These are phyloP conservation scores for Muscicapa comitata DNA, from an alignment of 2,797 vertebrate species.

Conservation along the genomic window DNA sequence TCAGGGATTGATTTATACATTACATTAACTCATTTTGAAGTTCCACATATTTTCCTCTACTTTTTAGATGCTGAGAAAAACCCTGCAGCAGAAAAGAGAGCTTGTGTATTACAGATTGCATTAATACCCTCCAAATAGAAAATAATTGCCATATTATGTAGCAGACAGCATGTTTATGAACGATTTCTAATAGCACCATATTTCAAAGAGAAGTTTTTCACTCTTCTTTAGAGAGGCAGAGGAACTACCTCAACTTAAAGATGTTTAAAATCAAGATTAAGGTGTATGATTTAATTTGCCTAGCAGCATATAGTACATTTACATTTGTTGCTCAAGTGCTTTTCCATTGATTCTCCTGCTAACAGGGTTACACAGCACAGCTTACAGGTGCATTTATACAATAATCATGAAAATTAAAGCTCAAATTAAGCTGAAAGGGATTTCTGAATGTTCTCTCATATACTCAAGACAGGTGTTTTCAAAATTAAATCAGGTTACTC, in stretches of 20 bases:
- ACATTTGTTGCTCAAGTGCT: background rate
- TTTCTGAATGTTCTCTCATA: background rate
- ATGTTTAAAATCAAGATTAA: background rate
- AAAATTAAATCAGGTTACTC: background rate
- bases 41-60: background rate
- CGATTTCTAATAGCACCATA: accelerated
- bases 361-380: background rate
- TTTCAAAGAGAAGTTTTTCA: background rate
- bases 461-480: background rate
- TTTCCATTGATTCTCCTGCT: background rate
- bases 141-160: background rate
- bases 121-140: background rate
- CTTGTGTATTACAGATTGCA: background rate
- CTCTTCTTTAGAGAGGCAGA: background rate
- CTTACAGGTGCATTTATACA: background rate
- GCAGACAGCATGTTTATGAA: background rate
- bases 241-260: background rate
- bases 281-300: background rate
- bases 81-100: background rate
- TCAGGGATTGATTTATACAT: background rate
- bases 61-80: background rate
- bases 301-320: background rate
- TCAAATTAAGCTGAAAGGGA: background rate
- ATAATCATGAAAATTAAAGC: background rate
- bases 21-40: constrained; percentile 2